Percentiles rank a stretch among this genome's conserved stretches.
phyloP scores from a whole-genome alignment of 2,113 vertebrate species.

The Eolophus roseicapilla region DNA sequence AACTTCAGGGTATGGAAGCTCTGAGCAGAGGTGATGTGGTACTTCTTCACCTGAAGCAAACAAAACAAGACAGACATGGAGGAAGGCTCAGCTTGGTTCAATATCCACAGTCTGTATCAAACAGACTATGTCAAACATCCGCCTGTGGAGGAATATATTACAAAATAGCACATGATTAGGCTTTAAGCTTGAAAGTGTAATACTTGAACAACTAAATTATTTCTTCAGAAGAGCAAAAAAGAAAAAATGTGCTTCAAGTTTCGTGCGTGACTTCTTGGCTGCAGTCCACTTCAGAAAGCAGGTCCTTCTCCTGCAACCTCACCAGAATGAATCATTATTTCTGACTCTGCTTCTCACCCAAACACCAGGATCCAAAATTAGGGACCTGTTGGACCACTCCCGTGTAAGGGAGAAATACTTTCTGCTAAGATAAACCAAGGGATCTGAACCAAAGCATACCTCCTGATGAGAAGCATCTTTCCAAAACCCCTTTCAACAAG shows the following conservation, averaged over 20 bases:
- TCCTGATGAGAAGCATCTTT: not conserved
- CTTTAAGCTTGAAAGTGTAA: not conserved
- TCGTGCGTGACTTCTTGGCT: not conserved
- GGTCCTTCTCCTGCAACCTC: not conserved
- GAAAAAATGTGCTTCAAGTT: not conserved
- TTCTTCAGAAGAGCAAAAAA: not conserved
- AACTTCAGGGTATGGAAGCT: conserved; percentile 64
- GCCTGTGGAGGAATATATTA: not conserved
- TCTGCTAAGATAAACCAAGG: not conserved
- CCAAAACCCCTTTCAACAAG: not conserved
- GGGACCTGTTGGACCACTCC: not conserved
- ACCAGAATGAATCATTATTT: not conserved
- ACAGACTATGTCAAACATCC: not conserved
- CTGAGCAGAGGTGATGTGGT: conserved; percentile 74
- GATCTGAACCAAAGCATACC: not conserved
- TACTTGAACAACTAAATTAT: not conserved
- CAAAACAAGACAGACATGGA: not conserved
- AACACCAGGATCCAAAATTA: not conserved
- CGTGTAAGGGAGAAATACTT: not conserved
- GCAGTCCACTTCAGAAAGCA: not conserved
- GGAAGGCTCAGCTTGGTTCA: not conserved
- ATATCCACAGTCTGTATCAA: not conserved
- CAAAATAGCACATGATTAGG: not conserved
- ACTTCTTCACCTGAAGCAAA: conserved; percentile 80
- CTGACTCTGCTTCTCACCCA: not conserved